Base-by-base conservation (phyloP, 2,113 vertebrate genomes). In the Microcebus griseorufus region DNA sequence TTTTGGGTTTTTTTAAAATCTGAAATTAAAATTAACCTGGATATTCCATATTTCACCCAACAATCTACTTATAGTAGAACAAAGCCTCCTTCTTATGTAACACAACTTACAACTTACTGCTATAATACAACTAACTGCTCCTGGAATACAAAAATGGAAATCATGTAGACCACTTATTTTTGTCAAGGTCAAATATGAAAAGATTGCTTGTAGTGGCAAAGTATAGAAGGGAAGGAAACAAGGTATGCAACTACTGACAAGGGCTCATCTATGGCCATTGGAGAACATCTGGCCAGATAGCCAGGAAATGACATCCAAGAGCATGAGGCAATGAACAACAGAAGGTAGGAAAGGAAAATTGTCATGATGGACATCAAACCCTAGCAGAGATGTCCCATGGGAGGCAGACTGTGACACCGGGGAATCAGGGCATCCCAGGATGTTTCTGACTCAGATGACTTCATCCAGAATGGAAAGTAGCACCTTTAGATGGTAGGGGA, bases 201-300 rank as follows among this genome's bases (percentile, higher is more conserved):
- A 78, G 51, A 37, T 13, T 10, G 3, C 22, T 25, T 51, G 13
- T 0, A 22, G 29, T 12, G 5, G 1, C 5, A 42, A 72, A 72
- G 34, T 18, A 0, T 6, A 14, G 58, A 48, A 22, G 1, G 16
- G 53, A 55, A 76, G 37, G 14, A 69, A 64, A 75, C 2, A 62
- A 27, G 45, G 16, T 76, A 0, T 17, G 2, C 5, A 23, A 20
- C 7, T 18, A 3, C 29, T 45, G 8, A 48, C 0, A 1, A n/a
- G 5, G 2, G 0, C 5, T n/a, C n/a, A 23, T 27, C 25, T 45
- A 9, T 2, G 8, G 34, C 27, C 48, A 22, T 2, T 6, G 13
- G 55, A 55, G 55, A 14, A 42, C 12, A 55, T n/a, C 9, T 37
- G 14, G 10, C 48, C 32, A 65, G 83, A 73, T 3, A 22, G 37